These are phyloP conservation scores for Eledona agricola DNA, from an alignment of 2,888 invertebrate species.

Conservation along the genomic window DNA sequence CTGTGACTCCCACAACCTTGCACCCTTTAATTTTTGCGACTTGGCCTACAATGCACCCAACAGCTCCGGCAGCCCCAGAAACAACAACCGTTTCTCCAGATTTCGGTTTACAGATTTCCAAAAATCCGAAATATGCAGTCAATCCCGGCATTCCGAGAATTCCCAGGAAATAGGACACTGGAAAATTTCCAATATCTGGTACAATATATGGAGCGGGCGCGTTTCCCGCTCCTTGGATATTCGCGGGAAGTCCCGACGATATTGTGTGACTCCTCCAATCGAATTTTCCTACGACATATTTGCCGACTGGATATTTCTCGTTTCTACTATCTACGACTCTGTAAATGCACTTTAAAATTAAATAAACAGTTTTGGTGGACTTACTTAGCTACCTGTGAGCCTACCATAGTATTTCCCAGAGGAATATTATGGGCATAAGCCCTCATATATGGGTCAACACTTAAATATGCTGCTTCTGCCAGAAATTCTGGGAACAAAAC, in stretches of 20 bases:
- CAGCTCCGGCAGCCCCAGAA: conserved; percentile 79
- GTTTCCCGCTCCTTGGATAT: conserved; percentile 11
- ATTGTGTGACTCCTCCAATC: conserved; percentile 75
- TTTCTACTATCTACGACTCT: conserved; percentile 75
- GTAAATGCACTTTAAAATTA: no score
- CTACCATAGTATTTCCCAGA: conserved; percentile 72
- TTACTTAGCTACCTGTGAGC: conserved; percentile 76
- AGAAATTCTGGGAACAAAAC: conserved; percentile 68
- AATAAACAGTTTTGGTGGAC: conserved; percentile 49
- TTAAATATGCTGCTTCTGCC: conserved; percentile 73
- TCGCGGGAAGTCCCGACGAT: conserved; percentile 55
- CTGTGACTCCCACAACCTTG: conserved; percentile 76
- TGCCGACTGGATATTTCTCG: conserved; percentile 70
- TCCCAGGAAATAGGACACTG: conserved; percentile 72
- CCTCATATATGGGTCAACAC: conserved; percentile 80
- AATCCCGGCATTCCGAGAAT: conserved; percentile 79
- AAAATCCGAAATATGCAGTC: conserved; percentile 79
- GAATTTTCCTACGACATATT: conserved; percentile 68
- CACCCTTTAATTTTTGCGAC: conserved; percentile 77
- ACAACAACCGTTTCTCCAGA: conserved; percentile 76
- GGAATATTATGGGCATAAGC: conserved; percentile 66
- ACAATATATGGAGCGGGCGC: conserved; percentile 25
- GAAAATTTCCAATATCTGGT: conserved; percentile 66
- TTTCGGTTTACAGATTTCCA: conserved; percentile 75
- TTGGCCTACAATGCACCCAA: conserved; percentile 80